A percentile compares a stretch with the other conserved stretches of the same genome.
These are phyloP conservation scores for Phyllotreta striolata DNA, from an alignment of 2,888 invertebrate species.

Conservation along the genomic window DNA sequence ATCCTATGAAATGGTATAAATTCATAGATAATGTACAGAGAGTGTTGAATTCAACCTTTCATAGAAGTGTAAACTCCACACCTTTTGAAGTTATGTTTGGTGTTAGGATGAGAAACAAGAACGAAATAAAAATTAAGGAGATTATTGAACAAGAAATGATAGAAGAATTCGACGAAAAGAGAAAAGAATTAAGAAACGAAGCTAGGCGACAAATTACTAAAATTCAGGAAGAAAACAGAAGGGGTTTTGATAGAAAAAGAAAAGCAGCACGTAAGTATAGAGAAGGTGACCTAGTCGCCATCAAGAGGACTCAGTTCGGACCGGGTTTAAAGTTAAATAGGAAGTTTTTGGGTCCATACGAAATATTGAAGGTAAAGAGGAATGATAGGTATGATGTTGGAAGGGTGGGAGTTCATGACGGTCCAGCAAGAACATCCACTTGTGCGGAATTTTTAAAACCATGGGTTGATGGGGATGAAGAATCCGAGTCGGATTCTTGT, in stretches of 20 bases:
- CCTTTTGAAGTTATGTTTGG: slow-evolving; percentile 46
- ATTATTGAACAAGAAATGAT: slow-evolving; percentile 30
- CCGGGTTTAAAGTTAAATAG: slow-evolving; percentile 51
- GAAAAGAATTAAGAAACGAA: slow-evolving; percentile 31
- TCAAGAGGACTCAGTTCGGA: slow-evolving; percentile 51
- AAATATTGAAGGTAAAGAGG: slow-evolving; percentile 33
- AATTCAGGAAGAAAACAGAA: slow-evolving; percentile 45
- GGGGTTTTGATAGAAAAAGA: slow-evolving; percentile 41
- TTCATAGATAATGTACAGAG: slow-evolving; percentile 43
- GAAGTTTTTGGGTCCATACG: slow-evolving; percentile 53
- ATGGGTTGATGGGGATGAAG: slow-evolving; percentile 35
- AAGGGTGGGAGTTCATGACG: slow-evolving; percentile 48
- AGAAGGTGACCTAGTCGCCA: slow-evolving; percentile 12
- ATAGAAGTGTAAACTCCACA: slow-evolving; percentile 46
- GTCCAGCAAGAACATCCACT: slow-evolving; percentile 45
- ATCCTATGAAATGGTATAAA: slow-evolving; percentile 51
- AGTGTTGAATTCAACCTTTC: slow-evolving; percentile 48
- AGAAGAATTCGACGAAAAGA: slow-evolving; percentile 27
- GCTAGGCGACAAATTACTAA: slow-evolving; percentile 33
- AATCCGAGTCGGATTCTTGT: slow-evolving; percentile 28
- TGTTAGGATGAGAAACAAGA: slow-evolving; percentile 31
- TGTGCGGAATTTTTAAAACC: slow-evolving; percentile 45
- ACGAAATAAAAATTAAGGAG: slow-evolving; percentile 31
- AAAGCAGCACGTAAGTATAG: slow-evolving; percentile 42
- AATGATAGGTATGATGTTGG: slow-evolving; percentile 52